Conservation (phyloP, 2,113 vertebrate species). For the Bungarus multicinctus region DNA sequence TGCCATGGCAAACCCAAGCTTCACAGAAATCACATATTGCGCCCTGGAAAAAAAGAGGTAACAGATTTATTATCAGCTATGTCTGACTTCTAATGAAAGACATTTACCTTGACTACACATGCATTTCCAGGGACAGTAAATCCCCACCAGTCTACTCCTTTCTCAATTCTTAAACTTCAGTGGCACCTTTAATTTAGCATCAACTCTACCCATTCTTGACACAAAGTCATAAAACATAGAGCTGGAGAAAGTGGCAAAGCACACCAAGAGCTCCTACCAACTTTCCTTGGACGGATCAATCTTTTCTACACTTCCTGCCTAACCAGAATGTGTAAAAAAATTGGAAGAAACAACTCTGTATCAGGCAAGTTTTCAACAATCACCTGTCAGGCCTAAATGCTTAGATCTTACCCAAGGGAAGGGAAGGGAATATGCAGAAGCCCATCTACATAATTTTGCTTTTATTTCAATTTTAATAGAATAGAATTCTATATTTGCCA, state of each 20-base stretch:
- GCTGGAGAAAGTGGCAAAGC: not conserved
- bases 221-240: not conserved
- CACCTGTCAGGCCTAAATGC: not conserved
- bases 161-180: not conserved
- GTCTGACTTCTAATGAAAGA: not conserved
- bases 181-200: constrained; percentile 2
- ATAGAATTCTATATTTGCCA: no score
- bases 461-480: not conserved
- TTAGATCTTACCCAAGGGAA: not conserved
- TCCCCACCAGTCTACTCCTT: not conserved
- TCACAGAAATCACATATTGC: constrained; percentile 98
- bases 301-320: not conserved
- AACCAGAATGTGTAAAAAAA: not conserved
- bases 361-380: not conserved
- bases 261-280: not conserved
- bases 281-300: not conserved
- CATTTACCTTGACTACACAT: not conserved
- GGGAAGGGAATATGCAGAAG: not conserved
- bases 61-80: not conserved
- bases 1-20: constrained; percentile 96
- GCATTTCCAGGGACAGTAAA: not conserved
- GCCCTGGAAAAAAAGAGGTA: constrained; percentile 72
- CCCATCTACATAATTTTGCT: not conserved
- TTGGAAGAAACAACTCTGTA: not conserved
- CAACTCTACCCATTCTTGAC: not conserved